phyloP scores from a whole-genome alignment of 1,140 invertebrate genomes.

The Glomeris maerens region DNA sequence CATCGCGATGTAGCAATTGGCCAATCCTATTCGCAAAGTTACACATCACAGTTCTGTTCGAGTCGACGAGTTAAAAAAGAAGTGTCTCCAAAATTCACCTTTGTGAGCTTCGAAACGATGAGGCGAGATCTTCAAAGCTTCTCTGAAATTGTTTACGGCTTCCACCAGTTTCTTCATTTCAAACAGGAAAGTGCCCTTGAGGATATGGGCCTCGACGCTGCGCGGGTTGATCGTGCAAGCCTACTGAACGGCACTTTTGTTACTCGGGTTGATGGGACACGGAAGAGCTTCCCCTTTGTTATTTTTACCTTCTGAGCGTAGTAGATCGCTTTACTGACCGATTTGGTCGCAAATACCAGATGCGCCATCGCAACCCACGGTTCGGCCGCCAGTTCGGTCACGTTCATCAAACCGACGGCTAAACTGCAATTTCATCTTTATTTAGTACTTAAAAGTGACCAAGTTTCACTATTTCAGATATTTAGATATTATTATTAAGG shows the following conservation, averaged over 20 bases:
- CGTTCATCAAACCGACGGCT: conserved; percentile 28
- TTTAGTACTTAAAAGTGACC: too few species aligned
- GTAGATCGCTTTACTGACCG: conserved; percentile 41
- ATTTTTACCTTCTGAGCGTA: conserved; percentile 40
- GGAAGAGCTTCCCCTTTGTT: neutral
- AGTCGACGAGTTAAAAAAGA: too few species aligned
- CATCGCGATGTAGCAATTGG: conserved; percentile 51
- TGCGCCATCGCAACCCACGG: conserved; percentile 49
- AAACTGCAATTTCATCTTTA: too few species aligned
- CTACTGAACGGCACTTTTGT: conserved; percentile 21
- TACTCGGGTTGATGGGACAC: neutral
- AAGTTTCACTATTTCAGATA: too few species aligned
- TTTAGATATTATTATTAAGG: too few species aligned
- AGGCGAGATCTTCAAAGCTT: conserved; percentile 47
- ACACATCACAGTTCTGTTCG: too few species aligned
- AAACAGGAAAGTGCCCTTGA: conserved; percentile 51
- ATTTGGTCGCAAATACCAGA: conserved; percentile 37
- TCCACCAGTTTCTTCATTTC: conserved; percentile 56
- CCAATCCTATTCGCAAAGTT: conserved; percentile 45
- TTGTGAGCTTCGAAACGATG: conserved; percentile 50
- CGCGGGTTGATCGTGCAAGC: conserved; percentile 32
- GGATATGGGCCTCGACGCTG: conserved; percentile 49
- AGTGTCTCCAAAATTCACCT: conserved; percentile 25
- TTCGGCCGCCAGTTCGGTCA: conserved; percentile 36
- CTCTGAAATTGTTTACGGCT: conserved; percentile 51